A percentile compares a stretch with the other conserved stretches of the same genome.
Evolutionary conservation across 1,140 invertebrate species (phyloP).

Genomic region (Ceratina japonica): DNA sequence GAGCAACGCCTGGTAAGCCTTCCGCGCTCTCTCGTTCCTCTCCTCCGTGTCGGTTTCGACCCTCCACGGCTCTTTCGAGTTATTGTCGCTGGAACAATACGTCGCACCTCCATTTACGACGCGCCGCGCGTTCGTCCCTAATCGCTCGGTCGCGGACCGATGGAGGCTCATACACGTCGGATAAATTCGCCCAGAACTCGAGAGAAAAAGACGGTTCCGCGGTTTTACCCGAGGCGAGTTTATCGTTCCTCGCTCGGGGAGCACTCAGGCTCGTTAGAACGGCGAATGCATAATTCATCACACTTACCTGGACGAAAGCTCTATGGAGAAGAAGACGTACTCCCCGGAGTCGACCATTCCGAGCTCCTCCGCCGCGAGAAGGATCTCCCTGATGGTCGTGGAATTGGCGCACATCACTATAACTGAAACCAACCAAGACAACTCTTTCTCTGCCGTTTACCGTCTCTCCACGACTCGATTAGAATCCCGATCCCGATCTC

Average conservation of each 20-base stretch:
- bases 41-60: conserved; percentile 88
- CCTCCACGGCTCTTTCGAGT: conserved; percentile 88
- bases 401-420: conserved; percentile 96
- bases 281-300: too few relatives aligned
- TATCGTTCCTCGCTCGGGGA: too few relatives aligned
- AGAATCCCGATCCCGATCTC: background rate
- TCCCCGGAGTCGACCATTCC: conserved; percentile 97
- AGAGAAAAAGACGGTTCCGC: too few relatives aligned
- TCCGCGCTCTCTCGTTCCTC: conserved; percentile 90
- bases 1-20: conserved; percentile 93
- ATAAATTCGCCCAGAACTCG: too few relatives aligned
- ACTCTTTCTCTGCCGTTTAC: background rate
- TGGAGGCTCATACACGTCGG: too few relatives aligned
- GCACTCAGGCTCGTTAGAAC: too few relatives aligned
- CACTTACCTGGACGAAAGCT: conserved; percentile 95
- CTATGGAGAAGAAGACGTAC: conserved; percentile 99
- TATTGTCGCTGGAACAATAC: conserved; percentile 72
- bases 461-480: background rate
- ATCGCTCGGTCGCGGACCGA: too few relatives aligned
- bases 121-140: background rate
- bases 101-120: background rate
- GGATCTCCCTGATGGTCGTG: conserved; percentile 91
- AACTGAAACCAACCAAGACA: conserved; percentile 82
- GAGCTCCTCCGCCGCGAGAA: conserved; percentile 93
- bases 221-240: too few relatives aligned